Evolutionary conservation across 2,797 vertebrate genomes (phyloP).

Genomic region (Pteropus rufus): DNA sequence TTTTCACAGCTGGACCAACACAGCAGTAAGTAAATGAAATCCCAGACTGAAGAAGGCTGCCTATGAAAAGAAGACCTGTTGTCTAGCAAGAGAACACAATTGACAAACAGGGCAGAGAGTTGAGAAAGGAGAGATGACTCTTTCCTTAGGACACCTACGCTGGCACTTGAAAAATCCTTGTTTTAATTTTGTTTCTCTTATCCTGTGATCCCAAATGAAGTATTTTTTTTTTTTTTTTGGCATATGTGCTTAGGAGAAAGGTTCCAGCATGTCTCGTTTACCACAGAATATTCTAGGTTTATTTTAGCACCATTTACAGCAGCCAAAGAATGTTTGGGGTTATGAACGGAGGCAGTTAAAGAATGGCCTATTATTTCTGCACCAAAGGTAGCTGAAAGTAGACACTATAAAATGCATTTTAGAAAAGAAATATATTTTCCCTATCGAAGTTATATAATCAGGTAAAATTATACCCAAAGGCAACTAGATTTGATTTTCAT

Average conservation of each 20-base stretch:
- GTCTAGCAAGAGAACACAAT: not conserved
- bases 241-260: constrained; percentile 56
- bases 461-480: not conserved
- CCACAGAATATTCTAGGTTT: constrained; percentile 55
- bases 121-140: not conserved
- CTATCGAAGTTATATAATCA: not conserved
- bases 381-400: constrained; percentile 49
- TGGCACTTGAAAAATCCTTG: constrained; percentile 24
- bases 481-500: constrained; percentile 51
- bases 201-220: constrained; percentile 54
- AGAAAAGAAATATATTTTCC: not conserved
- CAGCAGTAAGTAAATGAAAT: not conserved
- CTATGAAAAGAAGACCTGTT: not conserved
- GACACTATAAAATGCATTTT: not conserved
- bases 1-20: not conserved
- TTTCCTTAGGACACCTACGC: constrained; percentile 1
- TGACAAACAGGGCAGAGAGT: not conserved
- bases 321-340: constrained; percentile 72
- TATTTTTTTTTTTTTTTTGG: constrained; percentile 53
- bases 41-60: not conserved
- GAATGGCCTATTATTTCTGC: constrained; percentile 65
- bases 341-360: constrained; percentile 68
- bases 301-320: constrained; percentile 66
- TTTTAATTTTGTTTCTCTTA: constrained; percentile 63
- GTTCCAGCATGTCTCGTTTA: constrained; percentile 64